phyloP scores from a whole-genome alignment of 2,113 vertebrate genomes.

The Onychostoma macrolepis region DNA sequence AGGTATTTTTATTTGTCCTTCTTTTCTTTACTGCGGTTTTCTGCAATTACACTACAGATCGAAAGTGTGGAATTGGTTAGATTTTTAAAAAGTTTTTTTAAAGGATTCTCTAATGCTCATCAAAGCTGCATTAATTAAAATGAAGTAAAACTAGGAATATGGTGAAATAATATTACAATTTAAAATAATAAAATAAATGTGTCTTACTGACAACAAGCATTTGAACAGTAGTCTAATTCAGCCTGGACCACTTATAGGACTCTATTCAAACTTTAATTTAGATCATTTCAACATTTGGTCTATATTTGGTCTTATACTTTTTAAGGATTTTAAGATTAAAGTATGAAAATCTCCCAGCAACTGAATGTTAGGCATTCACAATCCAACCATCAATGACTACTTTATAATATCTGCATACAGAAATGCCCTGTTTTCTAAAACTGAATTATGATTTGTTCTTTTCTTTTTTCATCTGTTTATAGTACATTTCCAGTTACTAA shows the following conservation, averaged over 20 bases:
- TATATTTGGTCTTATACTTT: background rate
- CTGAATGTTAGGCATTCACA: too few relatives aligned
- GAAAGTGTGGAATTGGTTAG: background rate
- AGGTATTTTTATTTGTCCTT: conserved; percentile 76
- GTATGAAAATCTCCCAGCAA: too few relatives aligned
- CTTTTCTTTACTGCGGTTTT: background rate
- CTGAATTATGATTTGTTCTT: too few relatives aligned
- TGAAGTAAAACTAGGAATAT: background rate
- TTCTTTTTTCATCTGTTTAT: too few relatives aligned
- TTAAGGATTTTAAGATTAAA: background rate
- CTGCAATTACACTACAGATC: background rate
- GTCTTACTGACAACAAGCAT: background rate
- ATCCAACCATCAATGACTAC: too few relatives aligned
- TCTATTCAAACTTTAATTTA: background rate
- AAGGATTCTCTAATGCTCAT: background rate
- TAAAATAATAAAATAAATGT: background rate
- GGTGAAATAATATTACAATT: background rate
- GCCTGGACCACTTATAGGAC: background rate
- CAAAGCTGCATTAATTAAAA: background rate
- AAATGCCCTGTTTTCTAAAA: too few relatives aligned
- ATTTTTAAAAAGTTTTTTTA: background rate
- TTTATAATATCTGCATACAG: too few relatives aligned
- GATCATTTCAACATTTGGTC: background rate
- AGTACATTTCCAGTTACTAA: too few relatives aligned
- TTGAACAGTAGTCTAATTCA: background rate